Evolutionary conservation across 2,888 invertebrate species (phyloP).

Genomic region (Seladonia tumulorum): DNA sequence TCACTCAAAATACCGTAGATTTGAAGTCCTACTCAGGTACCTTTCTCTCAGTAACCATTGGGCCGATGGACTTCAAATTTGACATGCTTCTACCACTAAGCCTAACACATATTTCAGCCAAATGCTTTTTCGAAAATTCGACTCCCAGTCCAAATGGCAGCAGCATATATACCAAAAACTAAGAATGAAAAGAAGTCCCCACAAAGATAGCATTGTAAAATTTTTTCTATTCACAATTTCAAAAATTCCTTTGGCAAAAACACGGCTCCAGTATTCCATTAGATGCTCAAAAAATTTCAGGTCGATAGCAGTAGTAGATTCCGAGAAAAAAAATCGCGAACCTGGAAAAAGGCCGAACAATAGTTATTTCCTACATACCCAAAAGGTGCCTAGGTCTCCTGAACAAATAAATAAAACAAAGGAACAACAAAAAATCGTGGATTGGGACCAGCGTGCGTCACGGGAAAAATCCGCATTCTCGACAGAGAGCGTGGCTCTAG

Average conservation of each 20-base stretch:
- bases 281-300: not conserved
- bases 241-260: not conserved
- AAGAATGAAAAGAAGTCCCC: no score
- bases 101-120: no score
- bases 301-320: not conserved
- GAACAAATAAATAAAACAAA: not conserved
- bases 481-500: not conserved
- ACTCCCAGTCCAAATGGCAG: no score
- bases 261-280: not conserved
- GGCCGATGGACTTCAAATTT: no score
- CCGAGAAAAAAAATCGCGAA: not conserved
- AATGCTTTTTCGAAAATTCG: no score
- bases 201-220: no score
- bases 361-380: accelerated
- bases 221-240: no score
- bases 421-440: not conserved
- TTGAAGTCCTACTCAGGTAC: no score
- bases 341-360: not conserved
- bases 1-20: no score
- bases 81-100: no score
- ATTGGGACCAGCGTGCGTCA: not conserved
- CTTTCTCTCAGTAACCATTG: no score
- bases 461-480: not conserved
- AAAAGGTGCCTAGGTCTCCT: not conserved
- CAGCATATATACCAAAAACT: no score